Conservation (phyloP, 2,888 invertebrate genomes). For the Cantharis flavilabris region DNA sequence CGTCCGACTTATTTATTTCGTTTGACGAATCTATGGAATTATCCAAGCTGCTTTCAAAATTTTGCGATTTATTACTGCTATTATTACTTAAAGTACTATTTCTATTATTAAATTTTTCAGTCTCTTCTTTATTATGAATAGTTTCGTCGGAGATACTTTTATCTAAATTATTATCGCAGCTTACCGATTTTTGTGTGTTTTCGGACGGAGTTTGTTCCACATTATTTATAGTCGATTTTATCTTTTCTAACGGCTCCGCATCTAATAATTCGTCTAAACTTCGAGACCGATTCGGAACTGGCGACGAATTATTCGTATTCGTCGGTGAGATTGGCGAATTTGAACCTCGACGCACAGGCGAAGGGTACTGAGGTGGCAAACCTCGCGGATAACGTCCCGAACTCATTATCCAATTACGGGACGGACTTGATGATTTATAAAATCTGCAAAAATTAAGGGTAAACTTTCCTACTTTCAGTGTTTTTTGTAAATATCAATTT, state of each 20-base stretch:
- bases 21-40: constrained; percentile 40
- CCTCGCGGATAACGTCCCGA: constrained; percentile 45
- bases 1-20: constrained; percentile 57
- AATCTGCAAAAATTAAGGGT: constrained; percentile 56
- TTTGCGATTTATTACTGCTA: constrained; percentile 32
- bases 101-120: constrained; percentile 35
- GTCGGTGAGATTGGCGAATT: constrained; percentile 52
- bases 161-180: constrained; percentile 48
- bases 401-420: constrained; percentile 63
- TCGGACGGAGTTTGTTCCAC: constrained; percentile 48
- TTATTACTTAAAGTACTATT: constrained; percentile 38
- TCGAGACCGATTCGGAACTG: constrained; percentile 61
- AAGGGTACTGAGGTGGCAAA: constrained; percentile 52
- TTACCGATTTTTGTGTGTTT: constrained; percentile 41
- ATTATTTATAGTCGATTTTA: constrained; percentile 23
- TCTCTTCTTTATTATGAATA: constrained; percentile 42
- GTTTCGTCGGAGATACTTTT: constrained; percentile 36
- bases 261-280: constrained; percentile 68
- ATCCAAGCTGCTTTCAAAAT: constrained; percentile 40
- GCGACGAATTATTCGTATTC: constrained; percentile 33
- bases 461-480: neutral
- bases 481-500: neutral
- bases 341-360: constrained; percentile 54
- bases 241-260: constrained; percentile 38
- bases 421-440: constrained; percentile 70